Conservation (phyloP, 2,888 invertebrate species). For the Aphodius granarius region DNA sequence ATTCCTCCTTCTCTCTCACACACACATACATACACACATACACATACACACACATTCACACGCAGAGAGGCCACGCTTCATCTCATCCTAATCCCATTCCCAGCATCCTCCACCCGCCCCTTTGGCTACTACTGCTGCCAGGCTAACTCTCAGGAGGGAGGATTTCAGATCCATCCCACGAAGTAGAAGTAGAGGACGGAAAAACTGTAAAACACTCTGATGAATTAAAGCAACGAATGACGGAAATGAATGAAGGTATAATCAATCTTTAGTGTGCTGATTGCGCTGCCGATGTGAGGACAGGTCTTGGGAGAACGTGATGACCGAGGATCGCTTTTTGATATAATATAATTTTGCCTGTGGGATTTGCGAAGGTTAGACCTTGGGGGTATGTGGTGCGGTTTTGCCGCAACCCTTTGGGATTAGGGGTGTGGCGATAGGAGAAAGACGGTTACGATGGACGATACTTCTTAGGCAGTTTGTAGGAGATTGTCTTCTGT, state of each 20-base stretch:
- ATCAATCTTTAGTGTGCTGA: constrained; percentile 25
- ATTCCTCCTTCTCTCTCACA: neutral
- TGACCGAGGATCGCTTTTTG: neutral
- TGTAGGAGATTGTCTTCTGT: neutral
- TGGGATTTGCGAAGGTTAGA: neutral
- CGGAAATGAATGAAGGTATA: constrained; percentile 26
- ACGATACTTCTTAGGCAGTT: neutral
- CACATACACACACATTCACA: neutral
- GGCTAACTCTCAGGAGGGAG: neutral
- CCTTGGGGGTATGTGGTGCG: neutral
- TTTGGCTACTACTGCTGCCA: neutral
- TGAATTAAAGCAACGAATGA: constrained; percentile 23
- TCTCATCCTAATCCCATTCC: neutral
- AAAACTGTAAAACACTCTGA: constrained; percentile 28
- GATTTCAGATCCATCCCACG: neutral
- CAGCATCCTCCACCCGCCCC: neutral
- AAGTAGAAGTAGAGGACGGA: neutral
- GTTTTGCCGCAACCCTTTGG: neutral
- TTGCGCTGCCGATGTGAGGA: neutral
- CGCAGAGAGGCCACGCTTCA: neutral
- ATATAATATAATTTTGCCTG: constrained; percentile 12
- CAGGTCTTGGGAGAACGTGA: neutral
- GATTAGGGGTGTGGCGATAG: neutral
- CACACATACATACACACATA: neutral
- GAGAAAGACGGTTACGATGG: neutral